These are phyloP conservation scores for Alsophila aescularia DNA, from an alignment of 2,888 invertebrate species.

Conservation along the genomic window DNA sequence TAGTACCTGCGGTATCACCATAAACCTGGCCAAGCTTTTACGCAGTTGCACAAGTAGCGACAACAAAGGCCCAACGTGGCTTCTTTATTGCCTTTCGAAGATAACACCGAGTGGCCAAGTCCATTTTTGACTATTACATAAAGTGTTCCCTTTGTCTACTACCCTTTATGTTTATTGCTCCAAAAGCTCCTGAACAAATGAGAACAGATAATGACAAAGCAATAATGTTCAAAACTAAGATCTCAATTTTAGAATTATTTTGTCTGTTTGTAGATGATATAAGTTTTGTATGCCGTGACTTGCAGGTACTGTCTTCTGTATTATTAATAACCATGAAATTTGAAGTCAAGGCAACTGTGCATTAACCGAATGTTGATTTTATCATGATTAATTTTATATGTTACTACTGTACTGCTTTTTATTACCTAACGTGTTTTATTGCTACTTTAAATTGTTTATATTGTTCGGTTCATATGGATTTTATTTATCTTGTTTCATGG, in stretches of 20 bases:
- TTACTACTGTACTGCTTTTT: constrained; percentile 29
- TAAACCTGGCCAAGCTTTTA: constrained; percentile 39
- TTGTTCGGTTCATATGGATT: not conserved
- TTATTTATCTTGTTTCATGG: constrained; percentile 7
- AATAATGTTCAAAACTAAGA: constrained; percentile 8
- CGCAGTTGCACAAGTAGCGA: constrained; percentile 63
- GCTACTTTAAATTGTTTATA: constrained; percentile 5
- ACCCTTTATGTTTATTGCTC: constrained; percentile 41
- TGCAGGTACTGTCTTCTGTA: constrained; percentile 2
- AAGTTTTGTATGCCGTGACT: constrained; percentile 26
- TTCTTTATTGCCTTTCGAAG: constrained; percentile 72
- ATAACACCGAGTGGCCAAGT: constrained; percentile 62
- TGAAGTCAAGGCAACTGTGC: constrained; percentile 29
- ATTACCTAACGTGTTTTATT: constrained; percentile 13
- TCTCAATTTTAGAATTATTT: constrained; percentile 28
- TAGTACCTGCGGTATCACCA: constrained; percentile 17
- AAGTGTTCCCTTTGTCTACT: constrained; percentile 65
- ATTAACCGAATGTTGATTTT: constrained; percentile 40
- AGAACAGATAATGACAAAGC: constrained; percentile 18
- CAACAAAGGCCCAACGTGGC: constrained; percentile 64
- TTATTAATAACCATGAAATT: constrained; percentile 30
- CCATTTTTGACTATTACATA: constrained; percentile 70
- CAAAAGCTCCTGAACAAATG: constrained; percentile 26
- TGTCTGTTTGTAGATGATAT: constrained; percentile 1
- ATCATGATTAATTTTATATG: constrained; percentile 40